phyloP scores from a whole-genome alignment of 2,797 vertebrate genomes.

The Heterohyrax brucei region DNA sequence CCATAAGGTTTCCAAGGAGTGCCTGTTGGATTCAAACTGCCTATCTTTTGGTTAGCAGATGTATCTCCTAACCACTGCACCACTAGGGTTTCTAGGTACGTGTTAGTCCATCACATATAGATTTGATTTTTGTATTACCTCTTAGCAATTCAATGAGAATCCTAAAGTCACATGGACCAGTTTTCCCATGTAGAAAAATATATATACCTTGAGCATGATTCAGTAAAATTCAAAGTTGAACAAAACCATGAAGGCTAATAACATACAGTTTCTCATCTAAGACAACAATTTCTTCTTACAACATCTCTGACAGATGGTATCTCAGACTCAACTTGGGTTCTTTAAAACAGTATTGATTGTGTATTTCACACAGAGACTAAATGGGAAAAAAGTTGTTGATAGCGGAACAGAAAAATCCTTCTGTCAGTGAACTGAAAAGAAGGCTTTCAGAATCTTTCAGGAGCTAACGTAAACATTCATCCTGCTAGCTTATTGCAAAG shows the following conservation, averaged over 20 bases:
- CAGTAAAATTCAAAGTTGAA: conserved; percentile 53
- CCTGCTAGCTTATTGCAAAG: not conserved
- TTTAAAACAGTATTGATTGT: conserved; percentile 33
- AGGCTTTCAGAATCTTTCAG: conserved; percentile 8
- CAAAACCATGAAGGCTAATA: conserved; percentile 1
- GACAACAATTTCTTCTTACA: not conserved
- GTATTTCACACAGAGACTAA: conserved; percentile 52
- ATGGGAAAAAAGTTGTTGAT: not conserved
- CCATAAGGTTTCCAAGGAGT: no score
- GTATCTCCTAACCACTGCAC: no score
- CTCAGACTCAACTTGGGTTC: not conserved
- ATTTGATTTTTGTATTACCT: conserved; percentile 55
- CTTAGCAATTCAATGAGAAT: conserved; percentile 21
- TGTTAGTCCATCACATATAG: not conserved
- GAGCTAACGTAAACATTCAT: not conserved
- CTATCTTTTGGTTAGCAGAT: no score
- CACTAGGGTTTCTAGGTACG: no score
- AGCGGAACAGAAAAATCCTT: not conserved
- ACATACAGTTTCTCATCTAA: not conserved
- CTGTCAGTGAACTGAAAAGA: not conserved
- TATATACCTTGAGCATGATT: not conserved
- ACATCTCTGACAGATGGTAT: not conserved
- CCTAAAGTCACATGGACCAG: not conserved
- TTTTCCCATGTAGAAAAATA: conserved; percentile 38
- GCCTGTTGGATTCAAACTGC: no score